Evolutionary conservation across 2,888 invertebrate genomes (phyloP).

Genomic region (Epistrophe grossulariae): DNA sequence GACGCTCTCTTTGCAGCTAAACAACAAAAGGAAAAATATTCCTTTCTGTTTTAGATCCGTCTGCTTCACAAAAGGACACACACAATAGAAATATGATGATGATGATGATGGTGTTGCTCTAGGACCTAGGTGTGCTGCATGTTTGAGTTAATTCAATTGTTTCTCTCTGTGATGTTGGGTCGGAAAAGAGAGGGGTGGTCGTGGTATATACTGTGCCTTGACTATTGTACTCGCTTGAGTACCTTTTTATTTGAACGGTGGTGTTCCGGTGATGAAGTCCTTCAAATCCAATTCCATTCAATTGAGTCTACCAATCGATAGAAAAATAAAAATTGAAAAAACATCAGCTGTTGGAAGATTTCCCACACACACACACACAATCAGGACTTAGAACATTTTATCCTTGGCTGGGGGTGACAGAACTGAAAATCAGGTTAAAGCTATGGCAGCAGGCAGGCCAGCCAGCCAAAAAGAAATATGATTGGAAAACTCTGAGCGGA

Average conservation of each 20-base stretch:
- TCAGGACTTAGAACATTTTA: background rate
- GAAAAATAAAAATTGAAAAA: conserved; percentile 13
- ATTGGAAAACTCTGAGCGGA: conserved; percentile 48
- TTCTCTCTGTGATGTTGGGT: conserved; percentile 8
- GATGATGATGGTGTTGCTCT: conserved; percentile 5
- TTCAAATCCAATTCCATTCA: conserved; percentile 59
- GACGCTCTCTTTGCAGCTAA: background rate
- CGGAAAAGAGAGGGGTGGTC: background rate
- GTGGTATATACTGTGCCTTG: background rate
- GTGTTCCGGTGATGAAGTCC: conserved; percentile 48
- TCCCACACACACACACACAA: background rate
- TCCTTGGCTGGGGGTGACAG: background rate
- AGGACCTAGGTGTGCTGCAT: conserved; percentile 3
- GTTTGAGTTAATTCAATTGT: conserved; percentile 57
- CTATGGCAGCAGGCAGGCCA: background rate
- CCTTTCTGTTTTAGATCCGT: background rate
- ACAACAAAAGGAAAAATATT: conserved; percentile 13
- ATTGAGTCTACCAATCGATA: conserved; percentile 49
- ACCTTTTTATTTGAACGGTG: conserved; percentile 32
- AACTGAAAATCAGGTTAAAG: background rate
- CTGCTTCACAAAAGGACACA: conserved; percentile 5
- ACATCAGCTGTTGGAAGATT: conserved; percentile 15
- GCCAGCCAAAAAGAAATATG: conserved; percentile 33
- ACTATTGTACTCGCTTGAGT: conserved; percentile 23
- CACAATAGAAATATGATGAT: conserved; percentile 35